Percentiles rank a stretch among this genome's conserved stretches.
Evolutionary conservation across 2,113 vertebrate genomes (phyloP).

Genomic region (Cacatua alba): DNA sequence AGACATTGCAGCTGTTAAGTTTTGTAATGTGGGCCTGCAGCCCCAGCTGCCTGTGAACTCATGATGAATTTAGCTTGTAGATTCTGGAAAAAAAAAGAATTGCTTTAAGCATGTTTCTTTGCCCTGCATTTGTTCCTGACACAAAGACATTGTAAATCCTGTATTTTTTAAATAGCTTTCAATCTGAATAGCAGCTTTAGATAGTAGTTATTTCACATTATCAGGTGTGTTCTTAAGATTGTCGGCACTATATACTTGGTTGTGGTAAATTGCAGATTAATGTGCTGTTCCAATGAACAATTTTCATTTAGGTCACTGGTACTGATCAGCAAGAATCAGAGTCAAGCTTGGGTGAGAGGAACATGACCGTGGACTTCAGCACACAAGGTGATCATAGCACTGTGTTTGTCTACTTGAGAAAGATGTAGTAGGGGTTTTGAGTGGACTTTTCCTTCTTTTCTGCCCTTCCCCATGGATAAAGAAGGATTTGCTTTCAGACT

Average conservation of each 20-base stretch:
- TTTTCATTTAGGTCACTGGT: slow-evolving; percentile 75
- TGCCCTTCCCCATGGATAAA: background rate
- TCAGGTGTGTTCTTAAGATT: background rate
- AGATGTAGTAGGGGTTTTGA: background rate
- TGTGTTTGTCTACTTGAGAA: background rate
- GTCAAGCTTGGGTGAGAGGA: slow-evolving; percentile 82
- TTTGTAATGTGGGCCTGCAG: background rate
- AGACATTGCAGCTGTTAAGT: background rate
- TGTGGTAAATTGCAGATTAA: background rate
- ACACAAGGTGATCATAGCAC: slow-evolving; percentile 80
- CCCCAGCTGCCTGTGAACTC: background rate
- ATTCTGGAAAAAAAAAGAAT: background rate
- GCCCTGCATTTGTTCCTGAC: background rate
- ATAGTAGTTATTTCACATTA: background rate
- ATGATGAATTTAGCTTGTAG: background rate
- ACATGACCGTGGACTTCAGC: slow-evolving; percentile 79
- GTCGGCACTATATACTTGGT: fast-evolving
- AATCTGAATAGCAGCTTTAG: background rate
- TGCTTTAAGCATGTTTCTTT: background rate
- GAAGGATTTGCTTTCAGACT: background rate
- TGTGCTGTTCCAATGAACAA: background rate
- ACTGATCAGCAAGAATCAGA: slow-evolving; percentile 80
- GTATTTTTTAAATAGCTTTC: background rate
- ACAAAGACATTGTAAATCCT: background rate
- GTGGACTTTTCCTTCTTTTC: background rate